These are phyloP conservation scores for Hippocampus mohnikei DNA, from an alignment of 2,113 vertebrate genomes.

Conservation along the genomic window DNA sequence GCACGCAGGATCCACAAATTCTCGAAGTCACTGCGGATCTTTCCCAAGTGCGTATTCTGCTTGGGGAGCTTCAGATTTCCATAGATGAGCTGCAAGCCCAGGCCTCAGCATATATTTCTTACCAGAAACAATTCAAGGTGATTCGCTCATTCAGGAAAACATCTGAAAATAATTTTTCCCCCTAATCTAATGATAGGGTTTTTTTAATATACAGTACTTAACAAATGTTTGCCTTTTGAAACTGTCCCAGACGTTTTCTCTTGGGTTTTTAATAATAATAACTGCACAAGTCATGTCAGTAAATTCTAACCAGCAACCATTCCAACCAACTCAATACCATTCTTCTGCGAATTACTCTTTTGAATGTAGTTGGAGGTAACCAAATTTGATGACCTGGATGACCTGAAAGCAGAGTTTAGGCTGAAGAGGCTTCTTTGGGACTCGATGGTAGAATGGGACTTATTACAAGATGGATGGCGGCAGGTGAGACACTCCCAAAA, in stretches of 20 bases:
- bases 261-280: not conserved
- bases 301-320: not conserved
- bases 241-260: too few relatives aligned
- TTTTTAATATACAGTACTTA: not conserved
- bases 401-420: constrained; percentile 72
- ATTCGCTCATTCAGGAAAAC: not conserved
- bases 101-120: constrained; percentile 76
- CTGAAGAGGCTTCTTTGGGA: constrained; percentile 82
- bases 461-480: constrained; percentile 71
- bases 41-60: constrained; percentile 61
- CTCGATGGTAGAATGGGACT: constrained; percentile 77
- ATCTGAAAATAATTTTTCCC: not conserved
- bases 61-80: constrained; percentile 71
- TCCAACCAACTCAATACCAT: not conserved
- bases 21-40: constrained; percentile 75
- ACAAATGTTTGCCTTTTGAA: too few relatives aligned
- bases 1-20: constrained; percentile 75
- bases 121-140: constrained; percentile 86
- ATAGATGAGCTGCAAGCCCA: constrained; percentile 78
- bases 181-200: not conserved
- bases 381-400: constrained; percentile 77
- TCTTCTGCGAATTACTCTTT: not conserved
- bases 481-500: constrained; percentile 58
- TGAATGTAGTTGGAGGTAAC: constrained; percentile 77
- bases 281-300: not conserved